Base-by-base conservation (phyloP, 64 coral and sea anemone species). In the Stylophora pistillata region DNA sequence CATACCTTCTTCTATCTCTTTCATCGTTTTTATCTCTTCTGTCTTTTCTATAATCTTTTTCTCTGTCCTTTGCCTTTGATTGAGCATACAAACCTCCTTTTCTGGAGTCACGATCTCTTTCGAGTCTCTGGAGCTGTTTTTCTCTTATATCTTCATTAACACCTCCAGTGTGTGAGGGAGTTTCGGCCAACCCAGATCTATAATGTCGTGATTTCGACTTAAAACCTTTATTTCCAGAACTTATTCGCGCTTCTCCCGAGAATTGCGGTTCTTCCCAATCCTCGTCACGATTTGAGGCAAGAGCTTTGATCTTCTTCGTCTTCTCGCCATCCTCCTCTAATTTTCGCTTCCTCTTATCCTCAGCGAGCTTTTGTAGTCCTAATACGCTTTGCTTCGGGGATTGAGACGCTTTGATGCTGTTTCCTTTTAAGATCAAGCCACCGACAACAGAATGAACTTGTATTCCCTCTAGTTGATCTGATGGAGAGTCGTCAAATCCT, bases 11-110 rank as follows among this genome's bases (percentile, higher is more conserved):
- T 71, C 61, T 78, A 14, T 86, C 88, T 11, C 57, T 29, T 73
- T 82, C 27, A 64, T 37, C 74, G 55, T 81, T 53, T 61, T 64
- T 91, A 13, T 82, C 87, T 3, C 58, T 85, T 77, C 82, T 85
- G 62, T 93, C 76, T 53, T 59, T 92, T 55, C 74, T 88, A 30
- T 74, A 30, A 65, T 89, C 63, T 1, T 74, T 77, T 16, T 86
- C 85, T 21, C 66, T 81, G 33, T 92, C 74, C 20, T 71, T 73
- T 5, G 30, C 47, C 52, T 53, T 98, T 16, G 86, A 93, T 15
- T 95, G 93, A 21, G 97, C 97, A 93, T 95, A 95, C 18, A 99
- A 93, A 1, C 97, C 97, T 57, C 89, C 90, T 69, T 82, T 94
- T 56, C 93, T 87, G 30, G 82, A 89, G 72, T 95, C 93, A 53